phyloP scores from a whole-genome alignment of 2,113 vertebrate species.

The Sinocyclocheilus anshuiensis region DNA sequence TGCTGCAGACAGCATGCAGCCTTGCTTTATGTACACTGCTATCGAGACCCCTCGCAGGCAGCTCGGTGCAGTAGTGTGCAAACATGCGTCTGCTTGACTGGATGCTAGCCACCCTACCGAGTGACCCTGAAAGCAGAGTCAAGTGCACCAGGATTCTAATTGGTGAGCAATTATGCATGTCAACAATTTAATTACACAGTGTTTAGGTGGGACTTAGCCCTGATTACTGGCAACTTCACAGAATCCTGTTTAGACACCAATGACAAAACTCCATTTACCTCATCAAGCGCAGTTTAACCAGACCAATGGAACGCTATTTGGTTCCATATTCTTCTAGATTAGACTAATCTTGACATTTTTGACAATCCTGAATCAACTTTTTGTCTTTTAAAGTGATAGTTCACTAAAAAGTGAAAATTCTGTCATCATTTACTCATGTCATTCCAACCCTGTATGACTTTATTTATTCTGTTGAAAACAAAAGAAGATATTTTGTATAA shows the following conservation, averaged over 20 bases:
- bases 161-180: conserved; percentile 50
- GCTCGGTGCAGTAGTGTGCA: conserved; percentile 61
- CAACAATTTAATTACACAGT: conserved; percentile 41
- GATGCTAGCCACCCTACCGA: conserved; percentile 35
- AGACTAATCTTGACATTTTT: neutral
- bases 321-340: neutral
- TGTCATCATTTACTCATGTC: neutral
- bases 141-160: conserved; percentile 55
- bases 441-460: no score
- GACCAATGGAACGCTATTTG: neutral
- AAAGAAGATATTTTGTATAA: no score
- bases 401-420: neutral
- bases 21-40: conserved; percentile 63
- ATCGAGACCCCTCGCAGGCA: conserved; percentile 58
- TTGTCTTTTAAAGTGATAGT: neutral
- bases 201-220: conserved; percentile 25
- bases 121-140: conserved; percentile 58
- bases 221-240: conserved; percentile 17
- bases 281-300: neutral
- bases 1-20: conserved; percentile 58
- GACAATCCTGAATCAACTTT: neutral
- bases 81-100: conserved; percentile 54
- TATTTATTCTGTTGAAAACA: no score
- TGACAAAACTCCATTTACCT: neutral
- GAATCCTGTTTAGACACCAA: neutral